phyloP scores from a whole-genome alignment of 1,140 invertebrate genomes.

The Trichogramma pretiosum region DNA sequence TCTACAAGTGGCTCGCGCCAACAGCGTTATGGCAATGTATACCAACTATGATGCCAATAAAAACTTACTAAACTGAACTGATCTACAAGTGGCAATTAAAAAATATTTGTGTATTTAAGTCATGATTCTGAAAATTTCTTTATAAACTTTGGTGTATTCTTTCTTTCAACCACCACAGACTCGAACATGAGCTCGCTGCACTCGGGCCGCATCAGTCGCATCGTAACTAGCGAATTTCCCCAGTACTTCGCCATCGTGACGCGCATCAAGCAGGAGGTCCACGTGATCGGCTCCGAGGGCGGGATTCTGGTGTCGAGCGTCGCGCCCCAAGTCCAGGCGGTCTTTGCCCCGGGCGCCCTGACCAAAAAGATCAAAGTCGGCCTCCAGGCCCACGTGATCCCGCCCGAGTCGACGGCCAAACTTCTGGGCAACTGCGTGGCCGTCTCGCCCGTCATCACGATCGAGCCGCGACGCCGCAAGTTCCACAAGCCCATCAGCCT shows the following conservation, averaged over 20 bases:
- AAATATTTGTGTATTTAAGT: too few relatives aligned
- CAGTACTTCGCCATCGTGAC: slow-evolving; percentile 98
- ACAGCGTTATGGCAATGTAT: too few relatives aligned
- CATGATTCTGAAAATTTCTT: too few relatives aligned
- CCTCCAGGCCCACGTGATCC: slow-evolving; percentile 95
- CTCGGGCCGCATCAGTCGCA: slow-evolving; percentile 83
- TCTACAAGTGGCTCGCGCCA: too few relatives aligned
- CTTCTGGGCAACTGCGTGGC: slow-evolving; percentile 95
- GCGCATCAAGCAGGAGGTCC: slow-evolving; percentile 92
- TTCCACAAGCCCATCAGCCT: slow-evolving; percentile 99
- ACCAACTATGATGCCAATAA: too few relatives aligned
- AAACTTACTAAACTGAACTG: too few relatives aligned
- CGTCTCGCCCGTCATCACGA: slow-evolving; percentile 97
- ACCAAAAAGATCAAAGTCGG: slow-evolving; percentile 99
- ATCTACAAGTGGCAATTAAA: too few relatives aligned
- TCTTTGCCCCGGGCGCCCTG: slow-evolving; percentile 95
- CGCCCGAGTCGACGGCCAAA: slow-evolving; percentile 91
- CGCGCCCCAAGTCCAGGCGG: slow-evolving; percentile 97
- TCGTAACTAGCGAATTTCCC: slow-evolving; percentile 96
- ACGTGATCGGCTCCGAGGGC: slow-evolving; percentile 95
- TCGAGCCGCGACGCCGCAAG: slow-evolving; percentile 92
- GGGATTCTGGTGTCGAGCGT: slow-evolving; percentile 97
- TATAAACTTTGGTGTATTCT: too few relatives aligned
- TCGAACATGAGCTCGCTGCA: slow-evolving; percentile 80
- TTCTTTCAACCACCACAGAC: too few relatives aligned